Evolutionary conservation across 2,888 invertebrate genomes (phyloP), one percentile per base, ranked within the genome.

Genomic region (Coenonympha glycerion): DNA sequence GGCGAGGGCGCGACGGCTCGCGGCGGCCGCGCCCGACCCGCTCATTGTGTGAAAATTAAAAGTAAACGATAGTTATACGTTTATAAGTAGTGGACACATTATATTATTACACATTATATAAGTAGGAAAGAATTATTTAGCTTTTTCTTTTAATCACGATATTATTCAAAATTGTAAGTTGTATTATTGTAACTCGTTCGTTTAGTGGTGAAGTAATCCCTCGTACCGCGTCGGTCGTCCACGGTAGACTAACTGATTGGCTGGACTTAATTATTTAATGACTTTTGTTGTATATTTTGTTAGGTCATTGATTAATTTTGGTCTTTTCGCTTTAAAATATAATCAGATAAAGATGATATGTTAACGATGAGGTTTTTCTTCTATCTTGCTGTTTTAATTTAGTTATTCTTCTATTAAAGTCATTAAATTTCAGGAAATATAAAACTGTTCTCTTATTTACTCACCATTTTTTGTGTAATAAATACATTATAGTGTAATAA

Each of bases 261-360:
- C 79, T 79, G 79, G 83, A 84, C 86, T 79, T 73, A 78, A 86
- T 87, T 86, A 85, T 85, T 85, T 83, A 79, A 87, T 87, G 87
- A 86, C 87, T 86, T 86, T 87, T 87, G 87, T 87, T 87, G 87
- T 87, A 87, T 87, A 87, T 87, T 86, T 87, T 87, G 87, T 87
- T 87, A 85, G 86, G 87, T 87, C 87, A 86, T 87, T 87, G 81
- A 84, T 86, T 87, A 86, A 86, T 87, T 86, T 83, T 81, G 76
- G 79, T 85, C 84, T 70, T 78, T 76, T 79, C 73, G 80, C 81
- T 87, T 76, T 66, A 16, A 37, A 77, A 75, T 73, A 73, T 83
- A 82, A 83, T 83, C 79, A 72, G 77, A 79, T 74, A 69, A 78
- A 82, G 74, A 82, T 78, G 77, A 81, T n/a, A n/a, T 85, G 81